A percentile compares a stretch with the other conserved stretches of the same genome.
Conservation (phyloP, 2,113 vertebrate species). For the Percina caprodes region DNA sequence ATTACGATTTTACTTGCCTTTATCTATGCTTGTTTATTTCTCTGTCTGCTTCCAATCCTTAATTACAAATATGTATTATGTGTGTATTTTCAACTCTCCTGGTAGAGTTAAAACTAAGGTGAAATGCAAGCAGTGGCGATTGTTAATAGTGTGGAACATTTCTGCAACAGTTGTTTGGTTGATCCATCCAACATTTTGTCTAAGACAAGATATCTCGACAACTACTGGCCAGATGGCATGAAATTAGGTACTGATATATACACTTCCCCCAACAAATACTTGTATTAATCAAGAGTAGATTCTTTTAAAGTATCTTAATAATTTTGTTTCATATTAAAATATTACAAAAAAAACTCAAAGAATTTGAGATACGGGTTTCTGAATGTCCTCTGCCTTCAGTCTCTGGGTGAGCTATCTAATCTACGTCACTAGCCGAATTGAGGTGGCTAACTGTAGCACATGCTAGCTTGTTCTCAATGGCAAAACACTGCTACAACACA, state of each 20-base stretch:
- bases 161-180: background rate
- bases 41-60: conserved; percentile 8
- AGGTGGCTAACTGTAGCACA: too few species aligned
- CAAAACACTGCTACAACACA: too few species aligned
- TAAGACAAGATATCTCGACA: background rate
- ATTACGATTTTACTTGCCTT: conserved; percentile 5
- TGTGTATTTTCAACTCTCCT: background rate
- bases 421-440: too few species aligned
- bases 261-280: background rate
- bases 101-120: background rate
- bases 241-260: background rate
- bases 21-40: conserved; percentile 4
- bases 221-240: background rate
- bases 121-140: background rate
- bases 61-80: background rate
- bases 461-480: too few species aligned
- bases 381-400: too few species aligned
- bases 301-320: background rate
- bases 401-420: too few species aligned
- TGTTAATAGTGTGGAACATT: background rate
- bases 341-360: background rate
- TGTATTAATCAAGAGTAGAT: background rate
- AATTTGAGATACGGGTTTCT: too few species aligned
- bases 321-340: background rate
- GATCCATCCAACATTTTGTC: background rate